Percentiles rank a stretch among this genome's conserved stretches.
phyloP scores from a whole-genome alignment of 2,797 vertebrate genomes.

The Stomatorhinus walkeri region DNA sequence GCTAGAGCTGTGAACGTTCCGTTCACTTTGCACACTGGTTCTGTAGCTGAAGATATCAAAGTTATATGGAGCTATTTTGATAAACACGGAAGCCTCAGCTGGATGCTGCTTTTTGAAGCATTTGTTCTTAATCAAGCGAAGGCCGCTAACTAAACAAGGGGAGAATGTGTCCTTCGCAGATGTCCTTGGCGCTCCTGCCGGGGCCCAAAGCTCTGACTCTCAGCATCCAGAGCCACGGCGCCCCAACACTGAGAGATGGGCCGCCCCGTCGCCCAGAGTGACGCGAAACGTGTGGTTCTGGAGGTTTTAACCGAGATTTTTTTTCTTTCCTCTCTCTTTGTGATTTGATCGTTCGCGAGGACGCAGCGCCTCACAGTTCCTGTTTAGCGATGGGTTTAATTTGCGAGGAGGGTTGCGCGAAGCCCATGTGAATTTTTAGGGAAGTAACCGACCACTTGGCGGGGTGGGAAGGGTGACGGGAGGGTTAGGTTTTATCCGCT shows the following conservation, averaged over 20 bases:
- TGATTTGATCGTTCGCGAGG: not conserved
- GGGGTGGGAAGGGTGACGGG: not conserved
- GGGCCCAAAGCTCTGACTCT: not conserved
- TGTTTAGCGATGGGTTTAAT: conserved; percentile 1
- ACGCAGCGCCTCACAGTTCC: not conserved
- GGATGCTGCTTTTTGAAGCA: not conserved
- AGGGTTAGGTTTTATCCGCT: not conserved
- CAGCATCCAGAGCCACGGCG: not conserved
- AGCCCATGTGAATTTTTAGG: conserved; percentile 10
- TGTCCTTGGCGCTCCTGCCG: not conserved
- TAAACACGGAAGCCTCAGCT: not conserved
- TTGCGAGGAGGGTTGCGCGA: not conserved
- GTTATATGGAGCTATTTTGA: not conserved
- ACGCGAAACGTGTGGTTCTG: not conserved
- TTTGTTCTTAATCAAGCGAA: conserved; percentile 13
- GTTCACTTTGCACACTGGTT: not conserved
- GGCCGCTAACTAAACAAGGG: not conserved
- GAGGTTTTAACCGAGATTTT: not conserved
- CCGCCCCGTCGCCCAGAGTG: not conserved
- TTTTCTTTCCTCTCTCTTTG: not conserved
- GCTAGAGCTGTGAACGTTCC: not conserved
- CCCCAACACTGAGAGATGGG: not conserved
- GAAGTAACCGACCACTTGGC: not conserved
- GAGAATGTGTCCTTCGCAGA: conserved; percentile 1
- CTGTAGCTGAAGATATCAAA: not conserved